Conservation (phyloP, 2,797 vertebrate species). For the Amazona finschi region DNA sequence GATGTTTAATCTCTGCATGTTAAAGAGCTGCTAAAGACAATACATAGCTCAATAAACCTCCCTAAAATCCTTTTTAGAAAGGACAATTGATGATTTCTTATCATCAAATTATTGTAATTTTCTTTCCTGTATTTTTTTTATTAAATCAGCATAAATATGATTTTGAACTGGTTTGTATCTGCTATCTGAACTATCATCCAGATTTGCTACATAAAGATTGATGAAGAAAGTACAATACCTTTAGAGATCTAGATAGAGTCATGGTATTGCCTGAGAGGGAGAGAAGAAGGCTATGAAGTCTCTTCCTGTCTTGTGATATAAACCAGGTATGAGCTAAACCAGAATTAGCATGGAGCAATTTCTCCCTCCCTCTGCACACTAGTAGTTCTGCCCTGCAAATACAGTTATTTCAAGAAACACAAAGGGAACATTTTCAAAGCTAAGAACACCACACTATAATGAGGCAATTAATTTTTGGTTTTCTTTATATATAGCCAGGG, state of each 20-base stretch:
- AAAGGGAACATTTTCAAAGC: neutral
- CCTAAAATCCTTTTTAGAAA: neutral
- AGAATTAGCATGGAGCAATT: neutral
- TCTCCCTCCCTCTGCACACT: neutral
- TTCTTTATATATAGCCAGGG: neutral
- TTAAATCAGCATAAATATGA: neutral
- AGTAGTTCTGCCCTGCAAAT: neutral
- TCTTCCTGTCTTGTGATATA: neutral
- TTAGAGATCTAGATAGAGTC: neutral
- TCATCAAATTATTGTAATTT: neutral
- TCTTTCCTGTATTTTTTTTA: neutral
- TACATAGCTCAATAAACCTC: neutral
- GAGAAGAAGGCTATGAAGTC: neutral
- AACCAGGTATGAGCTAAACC: neutral
- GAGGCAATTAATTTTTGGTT: neutral
- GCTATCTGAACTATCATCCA: neutral
- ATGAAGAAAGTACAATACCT: neutral
- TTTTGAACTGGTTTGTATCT: conserved; percentile 2
- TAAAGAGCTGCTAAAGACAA: neutral
- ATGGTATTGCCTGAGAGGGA: neutral
- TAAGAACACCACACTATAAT: neutral
- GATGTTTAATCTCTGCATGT: neutral
- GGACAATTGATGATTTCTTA: neutral
- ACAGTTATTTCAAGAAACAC: neutral
- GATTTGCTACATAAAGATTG: neutral